Evolutionary conservation across 2,797 vertebrate species (phyloP), one percentile per base, ranked within the genome.

Genomic region (Apogon talboti): DNA sequence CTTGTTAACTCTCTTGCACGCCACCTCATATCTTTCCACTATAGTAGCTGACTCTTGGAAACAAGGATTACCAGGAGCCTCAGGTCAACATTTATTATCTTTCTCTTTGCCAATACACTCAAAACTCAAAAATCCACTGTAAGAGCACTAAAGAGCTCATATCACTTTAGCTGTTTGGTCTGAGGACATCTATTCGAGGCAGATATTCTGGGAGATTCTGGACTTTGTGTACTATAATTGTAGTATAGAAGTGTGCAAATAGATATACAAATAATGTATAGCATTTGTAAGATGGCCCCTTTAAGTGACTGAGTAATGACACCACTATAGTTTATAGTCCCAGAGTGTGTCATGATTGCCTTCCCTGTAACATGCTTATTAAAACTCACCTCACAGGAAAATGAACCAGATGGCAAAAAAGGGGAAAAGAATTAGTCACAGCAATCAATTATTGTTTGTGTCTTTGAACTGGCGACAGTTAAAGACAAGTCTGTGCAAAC

Each of bases 401-500:
- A 91, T 76, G 53, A 92, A 92, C 77, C 89, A 93, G 84, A 92
- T 92, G 88, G 88, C 70, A 88, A 58, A 76, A 78, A 62, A 79
- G 55, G 64, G 66, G 64, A 76, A 82, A 87, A 67, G 52, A 88
- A 91, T 92, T 91, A 90, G 85, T 91, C 84, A 89, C 81, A 84
- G 84, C 82, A 89, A 92, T 93, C 91, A 91, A 92, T 92, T 89
- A 68, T 84, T 87, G 84, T 87, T 90, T 87, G 71, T 67, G 81
- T 86, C 84, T 93, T 87, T 90, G 84, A 92, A 91, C 84, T 81
- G 71, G 81, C 66, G 81, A 91, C 86, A 90, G 89, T 91, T 77
- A 45, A 62, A 90, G 89, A 92, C 90, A 92, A 87, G 90, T 85
- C 87, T 91, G 84, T 85, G 77, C 89, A 92, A 92, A 91, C 84